Evolutionary conservation across 2,888 invertebrate species (phyloP).

Genomic region (Parelbella ahira): DNA sequence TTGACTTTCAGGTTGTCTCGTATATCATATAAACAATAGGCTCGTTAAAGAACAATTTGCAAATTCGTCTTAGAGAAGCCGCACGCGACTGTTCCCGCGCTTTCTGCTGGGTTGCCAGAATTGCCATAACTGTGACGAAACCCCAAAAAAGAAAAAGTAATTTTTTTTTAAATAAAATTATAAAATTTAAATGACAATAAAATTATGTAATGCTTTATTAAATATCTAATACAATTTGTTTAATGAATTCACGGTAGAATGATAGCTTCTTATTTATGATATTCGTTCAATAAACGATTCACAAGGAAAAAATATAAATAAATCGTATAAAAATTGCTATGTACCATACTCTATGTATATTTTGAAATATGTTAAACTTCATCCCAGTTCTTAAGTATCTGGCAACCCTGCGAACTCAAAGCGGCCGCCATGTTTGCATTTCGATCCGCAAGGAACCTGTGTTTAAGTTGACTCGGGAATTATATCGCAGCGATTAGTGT

Average conservation of each 20-base stretch:
- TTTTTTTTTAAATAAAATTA: not conserved
- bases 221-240: too few relatives aligned
- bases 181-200: too few relatives aligned
- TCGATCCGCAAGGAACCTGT: conserved; percentile 78
- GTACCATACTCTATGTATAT: too few relatives aligned
- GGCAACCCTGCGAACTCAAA: conserved; percentile 49
- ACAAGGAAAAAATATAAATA: too few relatives aligned
- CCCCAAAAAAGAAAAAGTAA: not conserved
- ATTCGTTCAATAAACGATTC: too few relatives aligned
- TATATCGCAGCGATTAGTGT: conserved; percentile 80
- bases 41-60: conserved; percentile 28
- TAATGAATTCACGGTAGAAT: too few relatives aligned
- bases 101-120: conserved; percentile 35
- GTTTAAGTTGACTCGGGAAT: conserved; percentile 80
- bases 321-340: too few relatives aligned
- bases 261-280: too few relatives aligned
- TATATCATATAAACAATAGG: conserved; percentile 27
- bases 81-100: conserved; percentile 59
- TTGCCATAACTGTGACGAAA: not conserved
- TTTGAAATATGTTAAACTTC: too few relatives aligned
- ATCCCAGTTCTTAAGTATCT: conserved; percentile 9
- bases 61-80: conserved; percentile 34
- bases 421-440: conserved; percentile 80
- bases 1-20: conserved; percentile 22
- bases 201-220: too few relatives aligned